Evolutionary conservation across 2,113 vertebrate genomes (phyloP).

Genomic region (Centropus unirufus): DNA sequence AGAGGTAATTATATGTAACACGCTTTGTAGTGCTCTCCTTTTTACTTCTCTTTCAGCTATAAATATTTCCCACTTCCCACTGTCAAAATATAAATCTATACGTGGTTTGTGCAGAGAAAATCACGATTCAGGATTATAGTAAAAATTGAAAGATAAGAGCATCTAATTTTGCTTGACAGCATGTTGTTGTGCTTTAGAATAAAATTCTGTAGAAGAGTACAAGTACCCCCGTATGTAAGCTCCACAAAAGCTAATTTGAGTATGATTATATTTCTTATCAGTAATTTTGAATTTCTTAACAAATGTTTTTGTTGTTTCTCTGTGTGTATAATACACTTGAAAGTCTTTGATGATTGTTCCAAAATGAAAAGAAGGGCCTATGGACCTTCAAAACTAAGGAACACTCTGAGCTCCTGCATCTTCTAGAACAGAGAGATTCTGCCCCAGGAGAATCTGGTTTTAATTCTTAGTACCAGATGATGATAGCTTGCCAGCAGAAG

Average conservation of each 20-base stretch:
- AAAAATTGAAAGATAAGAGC: not conserved
- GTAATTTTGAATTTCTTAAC: not conserved
- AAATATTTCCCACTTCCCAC: conserved; percentile 10
- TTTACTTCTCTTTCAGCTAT: not conserved
- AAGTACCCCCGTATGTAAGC: not conserved
- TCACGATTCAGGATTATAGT: not conserved
- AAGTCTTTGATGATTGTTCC: not conserved
- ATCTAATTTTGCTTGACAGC: not conserved
- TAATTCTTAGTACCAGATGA: not conserved
- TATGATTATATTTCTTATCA: not conserved
- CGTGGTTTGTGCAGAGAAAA: not conserved
- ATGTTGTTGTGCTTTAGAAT: not conserved
- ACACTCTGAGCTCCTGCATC: not conserved
- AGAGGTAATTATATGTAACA: not conserved
- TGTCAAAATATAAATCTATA: not conserved
- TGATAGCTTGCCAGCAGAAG: not conserved
- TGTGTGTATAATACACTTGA: not conserved
- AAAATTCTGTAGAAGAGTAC: not conserved
- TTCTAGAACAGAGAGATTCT: not conserved
- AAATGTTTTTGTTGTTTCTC: not conserved
- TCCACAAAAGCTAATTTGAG: not conserved
- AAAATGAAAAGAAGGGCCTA: not conserved
- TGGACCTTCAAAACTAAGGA: not conserved
- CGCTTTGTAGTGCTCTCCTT: not conserved
- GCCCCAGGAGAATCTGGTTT: not conserved